Conservation (phyloP, 1,140 invertebrate genomes). For the Caenorhabditis brenneri region DNA sequence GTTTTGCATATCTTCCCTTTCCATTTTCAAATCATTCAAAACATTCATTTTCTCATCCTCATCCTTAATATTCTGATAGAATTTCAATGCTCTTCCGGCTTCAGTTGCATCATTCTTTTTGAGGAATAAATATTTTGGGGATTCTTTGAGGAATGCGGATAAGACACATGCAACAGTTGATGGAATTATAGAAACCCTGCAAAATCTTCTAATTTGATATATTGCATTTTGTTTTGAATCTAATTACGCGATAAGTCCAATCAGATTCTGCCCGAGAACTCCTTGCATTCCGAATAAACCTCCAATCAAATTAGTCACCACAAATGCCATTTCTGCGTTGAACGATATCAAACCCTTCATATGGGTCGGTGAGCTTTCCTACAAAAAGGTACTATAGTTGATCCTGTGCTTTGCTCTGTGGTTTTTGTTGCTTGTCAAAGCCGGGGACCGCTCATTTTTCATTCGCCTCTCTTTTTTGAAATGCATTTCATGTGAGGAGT, state of each 20-base stretch:
- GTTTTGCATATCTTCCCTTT: not conserved
- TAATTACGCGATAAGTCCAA: slow-evolving; percentile 45
- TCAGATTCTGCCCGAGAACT: slow-evolving; percentile 57
- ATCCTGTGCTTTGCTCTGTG: not conserved
- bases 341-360: slow-evolving; percentile 60
- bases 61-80: slow-evolving; percentile 55
- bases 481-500: slow-evolving; percentile 13
- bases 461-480: not conserved
- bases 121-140: slow-evolving; percentile 60
- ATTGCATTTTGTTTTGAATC: not conserved
- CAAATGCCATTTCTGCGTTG: slow-evolving; percentile 63
- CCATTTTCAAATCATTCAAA: slow-evolving; percentile 5
- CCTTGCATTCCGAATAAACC: slow-evolving; percentile 58
- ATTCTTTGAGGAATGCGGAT: slow-evolving; percentile 56
- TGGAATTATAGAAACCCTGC: slow-evolving; percentile 56
- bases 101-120: slow-evolving; percentile 48
- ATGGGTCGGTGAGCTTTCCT: slow-evolving; percentile 58
- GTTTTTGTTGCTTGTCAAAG: not conserved
- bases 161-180: slow-evolving; percentile 55
- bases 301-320: slow-evolving; percentile 59
- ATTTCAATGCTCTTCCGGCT: slow-evolving; percentile 52
- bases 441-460: not conserved
- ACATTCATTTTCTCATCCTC: not conserved
- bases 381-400: slow-evolving; percentile 36
- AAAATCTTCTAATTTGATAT: not conserved